Percentiles rank a stretch among this genome's conserved stretches.
Evolutionary conservation across 2,113 vertebrate species (phyloP).

Genomic region (Podarcis cretensis): DNA sequence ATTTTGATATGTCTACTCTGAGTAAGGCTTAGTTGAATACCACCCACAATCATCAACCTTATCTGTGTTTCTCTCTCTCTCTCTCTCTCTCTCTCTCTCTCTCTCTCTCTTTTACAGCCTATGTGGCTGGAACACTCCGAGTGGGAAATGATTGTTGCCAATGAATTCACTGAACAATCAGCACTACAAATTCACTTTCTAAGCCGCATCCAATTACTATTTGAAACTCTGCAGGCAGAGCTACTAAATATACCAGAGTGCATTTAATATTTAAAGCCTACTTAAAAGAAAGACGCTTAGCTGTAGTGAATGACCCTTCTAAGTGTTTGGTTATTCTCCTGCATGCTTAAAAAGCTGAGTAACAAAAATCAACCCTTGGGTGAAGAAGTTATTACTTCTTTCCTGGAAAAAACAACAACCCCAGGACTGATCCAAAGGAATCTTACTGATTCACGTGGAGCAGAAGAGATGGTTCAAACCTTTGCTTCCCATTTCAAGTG

Average conservation of each 20-base stretch:
- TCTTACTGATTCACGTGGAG: background rate
- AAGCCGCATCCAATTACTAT: slow-evolving; percentile 58
- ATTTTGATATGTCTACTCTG: no score
- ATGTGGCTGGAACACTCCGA: background rate
- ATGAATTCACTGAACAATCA: slow-evolving; percentile 58
- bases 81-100: no score
- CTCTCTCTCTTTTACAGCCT: background rate
- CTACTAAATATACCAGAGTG: slow-evolving; percentile 43
- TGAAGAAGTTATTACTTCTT: background rate
- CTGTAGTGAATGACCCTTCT: slow-evolving; percentile 33
- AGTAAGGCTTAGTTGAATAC: no score
- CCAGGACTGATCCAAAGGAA: background rate
- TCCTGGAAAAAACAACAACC: background rate
- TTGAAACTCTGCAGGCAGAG: slow-evolving; percentile 49
- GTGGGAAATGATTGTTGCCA: slow-evolving; percentile 58
- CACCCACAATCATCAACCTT: background rate
- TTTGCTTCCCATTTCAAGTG: background rate
- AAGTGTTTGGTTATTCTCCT: slow-evolving; percentile 4
- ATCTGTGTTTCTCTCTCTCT: background rate
- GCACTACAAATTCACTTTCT: slow-evolving; percentile 60
- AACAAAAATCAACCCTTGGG: slow-evolving; percentile 20
- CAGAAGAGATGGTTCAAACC: background rate
- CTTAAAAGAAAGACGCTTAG: slow-evolving; percentile 52
- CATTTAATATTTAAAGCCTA: slow-evolving; percentile 59
- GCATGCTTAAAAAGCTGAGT: background rate